Percentiles rank a stretch among this genome's conserved stretches.
Evolutionary conservation across 64 coral and sea anemone species (phyloP).

Genomic region (Exaiptasia diaphana): DNA sequence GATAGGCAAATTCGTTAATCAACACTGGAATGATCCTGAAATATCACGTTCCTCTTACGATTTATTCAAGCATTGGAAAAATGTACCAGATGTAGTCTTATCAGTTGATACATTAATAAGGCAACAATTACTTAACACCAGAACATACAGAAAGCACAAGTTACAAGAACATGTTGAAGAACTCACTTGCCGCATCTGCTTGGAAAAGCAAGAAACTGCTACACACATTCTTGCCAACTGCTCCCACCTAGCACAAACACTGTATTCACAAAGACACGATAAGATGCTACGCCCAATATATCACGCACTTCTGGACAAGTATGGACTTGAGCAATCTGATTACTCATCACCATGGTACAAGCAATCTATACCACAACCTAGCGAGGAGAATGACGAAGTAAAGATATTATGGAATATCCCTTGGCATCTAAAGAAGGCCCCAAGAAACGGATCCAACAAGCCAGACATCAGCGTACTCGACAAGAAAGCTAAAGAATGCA

Average conservation of each 20-base stretch:
- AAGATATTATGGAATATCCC: not conserved
- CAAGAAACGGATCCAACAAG: too few species aligned
- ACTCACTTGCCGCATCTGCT: not conserved
- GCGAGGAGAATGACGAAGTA: not conserved
- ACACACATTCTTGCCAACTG: not conserved
- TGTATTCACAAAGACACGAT: not conserved
- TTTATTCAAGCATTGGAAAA: slow-evolving; percentile 2
- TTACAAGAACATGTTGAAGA: not conserved
- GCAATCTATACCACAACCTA: not conserved
- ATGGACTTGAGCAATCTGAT: not conserved
- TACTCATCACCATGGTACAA: not conserved
- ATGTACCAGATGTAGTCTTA: not conserved
- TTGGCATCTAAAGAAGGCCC: not conserved
- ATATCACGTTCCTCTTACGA: not conserved
- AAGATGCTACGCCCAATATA: not conserved
- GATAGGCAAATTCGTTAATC: not conserved
- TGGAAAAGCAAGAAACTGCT: not conserved
- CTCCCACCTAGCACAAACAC: not conserved
- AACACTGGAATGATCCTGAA: not conserved
- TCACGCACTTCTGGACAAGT: not conserved
- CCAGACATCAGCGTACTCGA: too few species aligned
- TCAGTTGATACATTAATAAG: slow-evolving; percentile 5
- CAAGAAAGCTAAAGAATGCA: too few species aligned
- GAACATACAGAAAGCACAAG: not conserved
- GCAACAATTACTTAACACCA: not conserved